A percentile compares a stretch with the other conserved stretches of the same genome.
phyloP scores from a whole-genome alignment of 1,140 invertebrate species.

The Macrocentrus cingulum region DNA sequence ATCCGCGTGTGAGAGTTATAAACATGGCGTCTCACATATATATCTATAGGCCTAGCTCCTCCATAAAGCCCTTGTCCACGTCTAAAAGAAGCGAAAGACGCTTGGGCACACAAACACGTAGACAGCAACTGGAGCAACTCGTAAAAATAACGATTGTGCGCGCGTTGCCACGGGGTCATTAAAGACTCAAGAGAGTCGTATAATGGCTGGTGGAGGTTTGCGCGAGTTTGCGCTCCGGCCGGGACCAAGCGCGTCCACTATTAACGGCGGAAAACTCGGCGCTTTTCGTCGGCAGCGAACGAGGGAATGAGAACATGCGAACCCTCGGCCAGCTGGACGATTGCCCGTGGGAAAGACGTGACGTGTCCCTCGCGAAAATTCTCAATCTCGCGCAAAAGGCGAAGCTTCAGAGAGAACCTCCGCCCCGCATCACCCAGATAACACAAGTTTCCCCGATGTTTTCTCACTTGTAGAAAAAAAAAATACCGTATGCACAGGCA shows the following conservation, averaged over 20 bases:
- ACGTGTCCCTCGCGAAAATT: constrained; percentile 33
- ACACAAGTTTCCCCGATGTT: no score
- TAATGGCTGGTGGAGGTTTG: constrained; percentile 17
- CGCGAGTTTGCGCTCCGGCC: background rate
- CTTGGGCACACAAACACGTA: constrained; percentile 16
- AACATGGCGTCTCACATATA: background rate
- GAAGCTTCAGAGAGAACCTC: no score
- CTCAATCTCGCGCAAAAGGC: constrained; percentile 37
- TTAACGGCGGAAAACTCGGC: constrained; percentile 33
- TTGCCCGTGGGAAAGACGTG: constrained; percentile 13
- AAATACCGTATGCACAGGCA: background rate
- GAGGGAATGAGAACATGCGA: constrained; percentile 1
- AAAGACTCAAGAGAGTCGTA: constrained; percentile 45
- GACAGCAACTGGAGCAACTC: constrained; percentile 31
- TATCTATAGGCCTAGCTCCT: background rate
- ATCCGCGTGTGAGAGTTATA: background rate
- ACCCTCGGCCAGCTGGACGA: constrained; percentile 15
- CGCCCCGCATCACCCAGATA: no score
- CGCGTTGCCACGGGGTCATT: constrained; percentile 43
- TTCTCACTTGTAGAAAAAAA: constrained; percentile 26
- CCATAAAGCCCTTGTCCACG: background rate
- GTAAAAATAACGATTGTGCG: constrained; percentile 49
- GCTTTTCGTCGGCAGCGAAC: background rate
- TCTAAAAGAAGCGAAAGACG: background rate
- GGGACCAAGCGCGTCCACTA: constrained; percentile 36